phyloP scores from a whole-genome alignment of 2,113 vertebrate genomes.

The Rhea pennata region DNA sequence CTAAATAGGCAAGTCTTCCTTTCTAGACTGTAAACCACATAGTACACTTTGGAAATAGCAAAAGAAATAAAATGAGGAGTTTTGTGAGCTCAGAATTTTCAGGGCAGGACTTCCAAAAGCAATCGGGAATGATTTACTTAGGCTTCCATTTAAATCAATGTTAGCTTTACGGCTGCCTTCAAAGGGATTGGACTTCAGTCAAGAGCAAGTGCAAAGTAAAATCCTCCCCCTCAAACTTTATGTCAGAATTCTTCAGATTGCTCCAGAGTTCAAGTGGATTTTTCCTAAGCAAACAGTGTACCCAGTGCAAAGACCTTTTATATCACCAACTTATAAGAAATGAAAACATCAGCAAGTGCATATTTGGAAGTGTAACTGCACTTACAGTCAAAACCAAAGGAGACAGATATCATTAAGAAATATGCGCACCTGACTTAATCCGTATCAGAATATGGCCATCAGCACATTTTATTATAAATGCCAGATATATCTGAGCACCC shows the following conservation, averaged over 20 bases:
- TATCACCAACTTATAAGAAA: constrained; percentile 45
- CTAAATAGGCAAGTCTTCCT: neutral
- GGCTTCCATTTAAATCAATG: constrained; percentile 35
- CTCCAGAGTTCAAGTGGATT: constrained; percentile 67
- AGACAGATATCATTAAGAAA: neutral
- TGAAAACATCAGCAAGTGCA: constrained; percentile 62
- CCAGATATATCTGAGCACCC: neutral
- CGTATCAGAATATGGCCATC: neutral
- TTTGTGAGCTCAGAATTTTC: neutral
- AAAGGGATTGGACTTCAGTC: constrained; percentile 15
- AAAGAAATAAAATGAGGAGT: constrained; percentile 3
- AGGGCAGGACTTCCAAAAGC: constrained; percentile 1
- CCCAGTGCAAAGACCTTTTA: constrained; percentile 44
- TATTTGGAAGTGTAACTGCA: constrained; percentile 53
- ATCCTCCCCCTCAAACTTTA: constrained; percentile 48
- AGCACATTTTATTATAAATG: neutral
- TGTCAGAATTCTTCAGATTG: constrained; percentile 61
- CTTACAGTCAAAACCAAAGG: neutral
- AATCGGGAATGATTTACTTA: neutral
- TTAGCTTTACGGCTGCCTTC: constrained; percentile 42
- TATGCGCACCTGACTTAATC: neutral
- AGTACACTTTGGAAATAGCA: neutral
- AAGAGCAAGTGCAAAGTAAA: constrained; percentile 47
- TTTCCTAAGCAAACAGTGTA: constrained; percentile 55
- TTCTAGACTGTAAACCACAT: neutral